phyloP scores from a whole-genome alignment of 1,140 invertebrate species.

The Apis cerana region DNA sequence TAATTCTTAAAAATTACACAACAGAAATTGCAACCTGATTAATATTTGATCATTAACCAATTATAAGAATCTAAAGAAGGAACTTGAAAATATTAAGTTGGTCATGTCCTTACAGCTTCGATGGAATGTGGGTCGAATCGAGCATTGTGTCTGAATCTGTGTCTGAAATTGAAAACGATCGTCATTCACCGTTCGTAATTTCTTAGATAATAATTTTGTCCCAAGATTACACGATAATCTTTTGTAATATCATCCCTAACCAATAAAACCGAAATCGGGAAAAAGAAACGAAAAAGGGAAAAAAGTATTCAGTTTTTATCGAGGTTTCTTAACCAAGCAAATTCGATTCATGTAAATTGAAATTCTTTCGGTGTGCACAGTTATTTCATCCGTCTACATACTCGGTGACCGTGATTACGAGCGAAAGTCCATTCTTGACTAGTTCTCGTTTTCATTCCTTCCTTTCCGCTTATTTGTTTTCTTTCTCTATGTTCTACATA shows the following conservation, averaged over 20 bases:
- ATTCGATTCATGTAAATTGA: background rate
- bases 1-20: background rate
- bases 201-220: background rate
- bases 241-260: rapidly evolving
- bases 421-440: slow-evolving; percentile 24
- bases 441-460: background rate
- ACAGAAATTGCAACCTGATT: background rate
- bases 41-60: background rate
- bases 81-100: background rate
- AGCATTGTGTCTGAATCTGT: background rate
- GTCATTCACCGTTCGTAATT: background rate
- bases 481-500: background rate
- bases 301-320: background rate
- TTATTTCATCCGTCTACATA: slow-evolving; percentile 9
- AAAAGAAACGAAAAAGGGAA: background rate
- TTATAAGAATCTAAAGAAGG: slow-evolving; percentile 5
- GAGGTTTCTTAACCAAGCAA: background rate
- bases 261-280: background rate
- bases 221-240: background rate
- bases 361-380: background rate
- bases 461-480: background rate
- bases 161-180: slow-evolving; percentile 29
- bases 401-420: background rate
- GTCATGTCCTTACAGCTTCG: slow-evolving; percentile 10
- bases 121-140: slow-evolving; percentile 32